Percentiles rank a stretch among this genome's conserved stretches.
phyloP scores from a whole-genome alignment of 2,113 vertebrate species.

The Phyllostomus discolor region DNA sequence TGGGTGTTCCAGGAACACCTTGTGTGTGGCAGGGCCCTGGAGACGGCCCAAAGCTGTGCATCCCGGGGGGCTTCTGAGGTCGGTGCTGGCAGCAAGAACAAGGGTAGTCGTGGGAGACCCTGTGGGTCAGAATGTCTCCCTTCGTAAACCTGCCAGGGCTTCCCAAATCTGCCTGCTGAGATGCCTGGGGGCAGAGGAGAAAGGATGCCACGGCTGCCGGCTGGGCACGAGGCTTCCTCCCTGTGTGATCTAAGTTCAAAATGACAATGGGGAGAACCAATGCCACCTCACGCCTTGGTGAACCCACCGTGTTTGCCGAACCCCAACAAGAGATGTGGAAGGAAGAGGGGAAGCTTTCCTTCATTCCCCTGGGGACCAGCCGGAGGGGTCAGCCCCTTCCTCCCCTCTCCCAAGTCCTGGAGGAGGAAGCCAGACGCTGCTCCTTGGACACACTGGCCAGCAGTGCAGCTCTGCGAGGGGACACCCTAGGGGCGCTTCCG shows the following conservation, averaged over 20 bases:
- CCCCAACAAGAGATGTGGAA: neutral
- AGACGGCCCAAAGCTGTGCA: neutral
- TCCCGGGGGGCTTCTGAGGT: neutral
- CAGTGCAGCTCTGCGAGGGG: neutral
- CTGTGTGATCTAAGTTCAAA: neutral
- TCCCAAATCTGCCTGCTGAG: neutral
- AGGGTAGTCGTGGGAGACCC: neutral
- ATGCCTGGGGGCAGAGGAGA: neutral
- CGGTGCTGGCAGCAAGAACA: neutral
- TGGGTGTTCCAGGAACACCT: neutral
- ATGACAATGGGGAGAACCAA: neutral
- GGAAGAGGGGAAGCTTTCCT: neutral
- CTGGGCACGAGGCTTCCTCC: neutral
- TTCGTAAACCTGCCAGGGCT: neutral
- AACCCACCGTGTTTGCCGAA: no score
- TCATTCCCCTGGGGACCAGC: neutral
- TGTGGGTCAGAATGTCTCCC: neutral
- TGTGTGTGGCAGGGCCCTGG: neutral
- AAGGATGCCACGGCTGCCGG: neutral
- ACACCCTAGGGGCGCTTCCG: accelerated
- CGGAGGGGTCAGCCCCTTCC: neutral
- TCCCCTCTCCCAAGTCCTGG: neutral
- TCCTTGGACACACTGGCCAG: neutral
- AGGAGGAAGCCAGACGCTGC: accelerated
- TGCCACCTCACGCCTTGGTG: neutral